Base-by-base conservation (phyloP, 2,113 vertebrate species). In the Gavia stellata region DNA sequence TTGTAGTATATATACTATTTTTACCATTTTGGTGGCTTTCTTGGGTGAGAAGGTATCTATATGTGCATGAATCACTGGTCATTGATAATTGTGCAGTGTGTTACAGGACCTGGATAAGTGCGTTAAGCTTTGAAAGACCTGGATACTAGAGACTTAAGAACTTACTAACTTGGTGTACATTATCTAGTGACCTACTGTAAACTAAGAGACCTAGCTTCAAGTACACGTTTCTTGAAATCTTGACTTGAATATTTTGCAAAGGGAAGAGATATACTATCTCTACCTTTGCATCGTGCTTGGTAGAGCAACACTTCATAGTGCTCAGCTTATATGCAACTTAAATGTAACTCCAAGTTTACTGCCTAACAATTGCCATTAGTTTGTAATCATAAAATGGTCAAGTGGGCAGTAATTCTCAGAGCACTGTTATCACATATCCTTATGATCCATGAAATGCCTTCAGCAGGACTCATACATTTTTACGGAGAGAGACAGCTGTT, bases 301-400 rank as follows among this genome's bases (percentile, higher is more conserved):
- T 33, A 79, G 70, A 92, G 66, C 53, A 95, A 44, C 72, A 49
- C 40, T 90, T 90, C 42, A 44, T 73, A 68, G 38, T 73, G 24
- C 8, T 68, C 50, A 58, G 23, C 38, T 90, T 73, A 10, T 50
- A 73, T 82, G 56, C 86, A 92, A 81, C 85, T 93, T 86, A 49
- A 78, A 53, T 77, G 29, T 52, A 92, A 45, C 79, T 93, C 70
- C 71, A 86, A 70, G 77, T 94, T 93, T 93, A 88, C 36, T 88
- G 50, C 66, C 90, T 62, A 83, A 90, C 61, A 90, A 70, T 70
- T 75, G 71, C 74, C 71, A 81, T 92, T 94, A 90, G 66, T 83
- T 82, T 92, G 75, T 65, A 94, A 83, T 92, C 85, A 81, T 96
- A 94, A 95, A 96, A 94, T 94, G 82, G 85, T 95, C 92, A 96